Evolutionary conservation across 2,113 vertebrate species (phyloP).

Genomic region (Parotia lawesii): DNA sequence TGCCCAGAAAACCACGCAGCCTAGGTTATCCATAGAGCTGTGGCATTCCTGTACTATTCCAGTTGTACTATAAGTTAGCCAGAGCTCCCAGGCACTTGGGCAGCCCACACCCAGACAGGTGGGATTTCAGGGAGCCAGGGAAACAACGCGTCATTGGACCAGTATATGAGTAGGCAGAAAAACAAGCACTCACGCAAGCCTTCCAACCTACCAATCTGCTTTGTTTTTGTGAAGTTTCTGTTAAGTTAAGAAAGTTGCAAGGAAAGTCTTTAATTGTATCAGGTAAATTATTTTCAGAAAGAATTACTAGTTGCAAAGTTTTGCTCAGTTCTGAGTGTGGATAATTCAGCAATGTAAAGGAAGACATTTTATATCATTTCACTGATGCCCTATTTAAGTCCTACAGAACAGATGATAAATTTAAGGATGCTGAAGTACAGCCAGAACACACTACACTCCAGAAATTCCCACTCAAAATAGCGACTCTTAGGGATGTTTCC

Average conservation of each 20-base stretch:
- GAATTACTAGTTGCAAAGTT: background rate
- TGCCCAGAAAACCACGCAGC: background rate
- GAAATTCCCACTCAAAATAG: background rate
- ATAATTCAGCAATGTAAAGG: background rate
- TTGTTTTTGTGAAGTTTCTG: background rate
- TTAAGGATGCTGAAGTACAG: background rate
- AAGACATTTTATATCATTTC: background rate
- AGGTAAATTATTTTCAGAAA: background rate
- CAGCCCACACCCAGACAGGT: background rate
- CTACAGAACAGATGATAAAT: background rate
- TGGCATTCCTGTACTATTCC: background rate
- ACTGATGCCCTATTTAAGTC: background rate
- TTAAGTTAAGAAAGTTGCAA: background rate
- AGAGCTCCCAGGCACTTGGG: slow-evolving; percentile 7
- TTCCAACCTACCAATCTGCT: slow-evolving; percentile 30
- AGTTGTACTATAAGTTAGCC: background rate
- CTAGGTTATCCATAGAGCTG: background rate
- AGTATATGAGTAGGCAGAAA: background rate
- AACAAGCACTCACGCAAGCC: background rate
- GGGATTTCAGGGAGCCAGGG: background rate
- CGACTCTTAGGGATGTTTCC: background rate
- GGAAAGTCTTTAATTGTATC: background rate
- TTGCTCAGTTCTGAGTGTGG: background rate
- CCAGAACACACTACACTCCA: background rate
- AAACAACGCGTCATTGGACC: background rate